Evolutionary conservation across 2,888 invertebrate species (phyloP).

Genomic region (Arctia plantaginis): DNA sequence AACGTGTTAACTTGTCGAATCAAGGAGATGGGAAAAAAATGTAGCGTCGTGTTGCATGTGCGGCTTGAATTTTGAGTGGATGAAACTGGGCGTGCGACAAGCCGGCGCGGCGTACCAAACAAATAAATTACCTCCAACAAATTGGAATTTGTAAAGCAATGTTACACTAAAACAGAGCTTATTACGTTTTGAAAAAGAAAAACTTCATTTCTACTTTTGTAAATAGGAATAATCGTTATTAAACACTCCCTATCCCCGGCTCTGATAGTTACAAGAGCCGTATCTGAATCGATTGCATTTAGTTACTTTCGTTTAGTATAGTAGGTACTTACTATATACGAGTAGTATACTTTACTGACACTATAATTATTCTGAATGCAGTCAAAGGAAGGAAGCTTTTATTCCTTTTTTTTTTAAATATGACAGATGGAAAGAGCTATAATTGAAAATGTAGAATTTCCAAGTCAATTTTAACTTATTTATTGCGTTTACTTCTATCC

Average conservation of each 20-base stretch:
- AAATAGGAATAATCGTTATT: background rate
- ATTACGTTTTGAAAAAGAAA: background rate
- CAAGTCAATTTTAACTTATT: constrained; percentile 47
- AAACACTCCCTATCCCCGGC: background rate
- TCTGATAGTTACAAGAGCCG: background rate
- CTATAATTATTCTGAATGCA: background rate
- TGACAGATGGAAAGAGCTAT: constrained; percentile 8
- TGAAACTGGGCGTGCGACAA: constrained; percentile 51
- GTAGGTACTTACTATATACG: background rate
- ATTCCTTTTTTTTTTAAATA: background rate
- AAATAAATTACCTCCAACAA: constrained; percentile 8
- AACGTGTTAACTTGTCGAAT: constrained; percentile 72
- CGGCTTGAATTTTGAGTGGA: constrained; percentile 70
- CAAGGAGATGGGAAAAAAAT: constrained; percentile 68
- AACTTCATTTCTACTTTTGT: background rate
- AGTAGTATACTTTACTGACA: background rate
- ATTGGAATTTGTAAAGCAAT: constrained; percentile 1
- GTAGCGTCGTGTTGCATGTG: constrained; percentile 59
- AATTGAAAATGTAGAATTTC: constrained; percentile 39
- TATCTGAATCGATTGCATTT: background rate
- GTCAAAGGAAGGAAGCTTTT: background rate
- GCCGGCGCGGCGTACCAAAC: constrained; percentile 46
- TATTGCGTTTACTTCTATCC: constrained; percentile 54
- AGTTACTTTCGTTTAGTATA: background rate
- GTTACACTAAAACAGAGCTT: background rate